Base-by-base conservation (phyloP, 1,140 invertebrate genomes). In the Sycophila sp. region DNA sequence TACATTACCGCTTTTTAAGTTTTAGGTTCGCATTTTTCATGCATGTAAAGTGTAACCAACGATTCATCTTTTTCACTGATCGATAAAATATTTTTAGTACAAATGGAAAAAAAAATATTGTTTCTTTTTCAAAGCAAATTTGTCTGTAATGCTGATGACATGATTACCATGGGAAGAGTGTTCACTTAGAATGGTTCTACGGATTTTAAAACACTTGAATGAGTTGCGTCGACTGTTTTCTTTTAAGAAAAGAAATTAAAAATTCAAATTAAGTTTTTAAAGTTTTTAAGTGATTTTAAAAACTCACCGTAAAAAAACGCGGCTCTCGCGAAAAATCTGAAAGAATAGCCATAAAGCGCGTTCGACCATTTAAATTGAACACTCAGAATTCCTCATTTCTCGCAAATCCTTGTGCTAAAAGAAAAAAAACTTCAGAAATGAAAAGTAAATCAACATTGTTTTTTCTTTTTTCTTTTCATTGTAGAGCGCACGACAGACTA, bases 51-150 rank as follows among this genome's bases (percentile, higher is more conserved):
- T 65, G 55, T 64, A 70, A 70, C 60, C 69, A 71, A 71, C 69
- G 69, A 71, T 71, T 71, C 69, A 71, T 71, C 53, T 71, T 71
- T 71, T 71, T 71, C 69, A 71, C 60, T 60, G 53, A 71, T 71
- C 69, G 42, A 71, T 49, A 59, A 59, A 47, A 59, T 59, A 40
- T 26, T 56, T 71, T 65, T 71, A 65, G 62, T 65, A 65, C 62
- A 65, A 71, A 71, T 58, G 47, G 22, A 64, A 62, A 59, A 56
- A 30, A 64, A 62, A 59, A 56, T 55, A 45, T 40, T 56, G 32
- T 65, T 53, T 53, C 63, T 68, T 64, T 64, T 70, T 63, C 24
- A 36, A 58, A 64, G 51, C 59, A 60, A 64, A 64, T 70, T 56
- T 34, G 36, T 70, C 36, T 64, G 51, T 49, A 40, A 58, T 65